A percentile compares a stretch with the other conserved stretches of the same genome.
Conservation (phyloP, 2,113 vertebrate genomes). For the Daphoenositta chrysoptera region DNA sequence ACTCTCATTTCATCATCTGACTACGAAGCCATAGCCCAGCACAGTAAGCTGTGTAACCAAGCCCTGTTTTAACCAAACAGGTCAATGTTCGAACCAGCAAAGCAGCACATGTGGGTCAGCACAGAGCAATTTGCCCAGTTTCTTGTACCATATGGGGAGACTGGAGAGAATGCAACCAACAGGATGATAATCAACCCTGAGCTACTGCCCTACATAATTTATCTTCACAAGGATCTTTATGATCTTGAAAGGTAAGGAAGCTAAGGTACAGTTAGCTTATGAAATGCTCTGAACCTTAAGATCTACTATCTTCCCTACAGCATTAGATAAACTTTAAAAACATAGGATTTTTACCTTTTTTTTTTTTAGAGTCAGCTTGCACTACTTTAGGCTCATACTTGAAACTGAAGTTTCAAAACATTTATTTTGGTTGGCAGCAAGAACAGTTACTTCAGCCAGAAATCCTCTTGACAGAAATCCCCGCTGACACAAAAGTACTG, state of each 20-base stretch:
- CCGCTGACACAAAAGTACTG: neutral
- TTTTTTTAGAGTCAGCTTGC: neutral
- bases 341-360: fast-evolving
- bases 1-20: neutral
- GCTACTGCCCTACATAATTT: neutral
- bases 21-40: neutral
- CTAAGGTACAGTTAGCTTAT: neutral
- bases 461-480: neutral
- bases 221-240: neutral
- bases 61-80: neutral
- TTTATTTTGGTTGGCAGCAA: neutral
- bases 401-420: neutral
- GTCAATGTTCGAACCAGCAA: neutral
- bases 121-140: neutral
- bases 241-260: neutral
- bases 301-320: neutral
- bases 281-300: neutral
- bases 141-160: neutral
- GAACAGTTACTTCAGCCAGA: neutral
- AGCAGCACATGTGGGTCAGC: neutral
- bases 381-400: neutral
- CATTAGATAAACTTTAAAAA: neutral
- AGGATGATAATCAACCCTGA: neutral
- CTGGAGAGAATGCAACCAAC: neutral
- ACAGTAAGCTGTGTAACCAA: neutral